Percentiles rank a stretch among this genome's conserved stretches.
Conservation (phyloP, 2,113 vertebrate species). For the Sebastes fasciatus region DNA sequence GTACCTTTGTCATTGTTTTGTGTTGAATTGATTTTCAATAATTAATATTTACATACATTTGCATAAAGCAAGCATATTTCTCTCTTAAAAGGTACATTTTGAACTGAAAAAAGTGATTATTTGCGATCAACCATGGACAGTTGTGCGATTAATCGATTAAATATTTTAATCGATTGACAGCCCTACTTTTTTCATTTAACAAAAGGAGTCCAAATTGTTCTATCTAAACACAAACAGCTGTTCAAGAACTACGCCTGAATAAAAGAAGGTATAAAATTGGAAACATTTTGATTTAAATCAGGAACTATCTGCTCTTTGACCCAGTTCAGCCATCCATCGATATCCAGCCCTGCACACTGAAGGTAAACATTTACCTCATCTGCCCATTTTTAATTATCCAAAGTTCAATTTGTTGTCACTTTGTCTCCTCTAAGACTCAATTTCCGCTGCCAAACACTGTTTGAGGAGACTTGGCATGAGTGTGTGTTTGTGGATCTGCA, state of each 20-base stretch:
- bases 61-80: too few species aligned
- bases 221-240: neutral
- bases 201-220: neutral
- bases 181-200: neutral
- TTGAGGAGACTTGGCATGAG: slow-evolving; percentile 46
- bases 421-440: slow-evolving; percentile 34
- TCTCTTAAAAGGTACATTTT: too few species aligned
- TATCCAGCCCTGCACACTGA: neutral
- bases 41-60: too few species aligned
- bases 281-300: too few species aligned
- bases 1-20: too few species aligned
- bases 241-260: neutral
- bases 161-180: too few species aligned
- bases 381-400: slow-evolving; percentile 11
- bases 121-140: too few species aligned
- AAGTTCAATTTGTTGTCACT: slow-evolving; percentile 42
- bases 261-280: neutral
- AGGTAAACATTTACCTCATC: slow-evolving; percentile 2
- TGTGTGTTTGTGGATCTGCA: slow-evolving; percentile 32
- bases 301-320: neutral
- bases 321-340: neutral
- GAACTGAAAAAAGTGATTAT: too few species aligned
- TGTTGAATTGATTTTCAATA: too few species aligned
- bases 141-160: too few species aligned
- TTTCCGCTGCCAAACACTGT: slow-evolving; percentile 35